Percentiles rank a stretch among this genome's conserved stretches.
These are phyloP conservation scores for Philaethria dido DNA, from an alignment of 2,888 invertebrate genomes.

Conservation along the genomic window DNA sequence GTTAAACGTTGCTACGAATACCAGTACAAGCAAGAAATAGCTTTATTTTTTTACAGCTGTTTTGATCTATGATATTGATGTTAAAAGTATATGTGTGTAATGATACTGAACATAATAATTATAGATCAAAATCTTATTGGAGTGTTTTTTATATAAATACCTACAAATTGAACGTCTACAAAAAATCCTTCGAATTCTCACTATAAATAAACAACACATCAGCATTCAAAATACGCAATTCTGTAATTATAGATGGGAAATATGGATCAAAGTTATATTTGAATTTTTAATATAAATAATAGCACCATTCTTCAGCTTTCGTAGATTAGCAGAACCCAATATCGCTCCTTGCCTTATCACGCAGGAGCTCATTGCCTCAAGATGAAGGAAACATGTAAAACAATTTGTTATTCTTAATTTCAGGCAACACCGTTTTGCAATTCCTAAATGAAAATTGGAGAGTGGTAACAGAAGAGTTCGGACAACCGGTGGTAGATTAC, in stretches of 20 bases:
- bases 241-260: too few relatives aligned
- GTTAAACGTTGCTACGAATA: background rate
- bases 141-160: background rate
- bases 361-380: too few relatives aligned
- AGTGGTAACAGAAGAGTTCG: conserved; percentile 77
- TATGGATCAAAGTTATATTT: too few relatives aligned
- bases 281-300: too few relatives aligned
- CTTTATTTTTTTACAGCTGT: background rate
- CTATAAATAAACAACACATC: background rate
- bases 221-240: background rate
- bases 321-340: background rate
- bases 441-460: conserved; percentile 80
- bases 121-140: background rate
- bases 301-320: too few relatives aligned
- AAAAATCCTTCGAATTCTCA: too few relatives aligned
- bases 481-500: conserved; percentile 76
- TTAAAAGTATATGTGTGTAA: background rate
- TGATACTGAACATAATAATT: background rate
- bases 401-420: conserved; percentile 32
- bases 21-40: background rate
- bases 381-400: too few relatives aligned
- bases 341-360: background rate
- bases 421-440: conserved; percentile 76
- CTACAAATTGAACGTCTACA: too few relatives aligned
- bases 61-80: background rate